A percentile compares a stretch with the other conserved stretches of the same genome.
Evolutionary conservation across 2,888 invertebrate genomes (phyloP).

Genomic region (Anodontia alba): DNA sequence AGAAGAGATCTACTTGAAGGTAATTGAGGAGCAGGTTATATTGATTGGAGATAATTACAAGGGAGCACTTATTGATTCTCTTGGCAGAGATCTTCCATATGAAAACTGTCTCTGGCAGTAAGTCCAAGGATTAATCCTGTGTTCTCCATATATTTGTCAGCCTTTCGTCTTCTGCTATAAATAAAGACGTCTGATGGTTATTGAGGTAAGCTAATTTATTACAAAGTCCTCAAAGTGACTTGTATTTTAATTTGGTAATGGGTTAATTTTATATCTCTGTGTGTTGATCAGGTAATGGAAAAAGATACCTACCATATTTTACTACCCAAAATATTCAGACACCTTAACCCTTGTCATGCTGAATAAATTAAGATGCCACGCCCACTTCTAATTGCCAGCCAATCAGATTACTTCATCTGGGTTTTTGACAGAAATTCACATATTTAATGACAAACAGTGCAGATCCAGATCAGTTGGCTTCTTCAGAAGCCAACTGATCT

Average conservation of each 20-base stretch:
- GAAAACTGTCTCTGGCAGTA: not conserved
- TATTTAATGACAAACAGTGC: too few species aligned
- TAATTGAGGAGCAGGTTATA: not conserved
- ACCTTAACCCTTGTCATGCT: too few species aligned
- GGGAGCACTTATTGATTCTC: constrained; percentile 5
- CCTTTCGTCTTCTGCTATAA: not conserved
- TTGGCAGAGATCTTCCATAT: not conserved
- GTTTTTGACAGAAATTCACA: too few species aligned
- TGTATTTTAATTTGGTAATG: not conserved
- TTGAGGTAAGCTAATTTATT: constrained; percentile 4
- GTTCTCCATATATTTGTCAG: not conserved
- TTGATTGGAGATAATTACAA: not conserved
- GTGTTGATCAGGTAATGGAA: too few species aligned
- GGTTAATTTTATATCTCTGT: too few species aligned
- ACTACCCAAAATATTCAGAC: too few species aligned
- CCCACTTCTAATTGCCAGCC: too few species aligned
- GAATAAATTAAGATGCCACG: too few species aligned
- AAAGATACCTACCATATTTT: too few species aligned
- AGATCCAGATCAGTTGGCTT: too few species aligned
- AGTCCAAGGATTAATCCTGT: not conserved
- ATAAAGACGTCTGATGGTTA: not conserved
- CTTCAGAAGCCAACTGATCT: too few species aligned
- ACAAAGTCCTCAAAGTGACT: not conserved
- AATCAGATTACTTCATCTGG: too few species aligned
- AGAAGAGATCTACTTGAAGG: not conserved